Conservation (phyloP, 2,797 vertebrate genomes). For the Lophotriccus pileatus region DNA sequence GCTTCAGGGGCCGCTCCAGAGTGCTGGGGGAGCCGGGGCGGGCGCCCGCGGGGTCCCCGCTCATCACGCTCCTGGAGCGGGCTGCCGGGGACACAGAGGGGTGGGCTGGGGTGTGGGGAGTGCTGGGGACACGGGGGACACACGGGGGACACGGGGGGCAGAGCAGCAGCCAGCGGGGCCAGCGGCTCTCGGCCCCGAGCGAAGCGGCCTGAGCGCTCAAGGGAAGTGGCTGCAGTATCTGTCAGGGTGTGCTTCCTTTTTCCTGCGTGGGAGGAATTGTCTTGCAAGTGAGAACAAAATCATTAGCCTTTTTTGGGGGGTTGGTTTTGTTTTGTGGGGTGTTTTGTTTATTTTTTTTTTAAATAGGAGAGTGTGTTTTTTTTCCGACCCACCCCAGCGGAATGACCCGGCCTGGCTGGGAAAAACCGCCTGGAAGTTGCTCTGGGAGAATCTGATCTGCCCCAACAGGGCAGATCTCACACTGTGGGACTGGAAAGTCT, state of each 20-base stretch:
- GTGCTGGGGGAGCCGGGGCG: conserved; percentile 59
- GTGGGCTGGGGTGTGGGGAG: not conserved
- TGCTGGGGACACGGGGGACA: not conserved
- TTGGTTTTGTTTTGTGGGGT: no score
- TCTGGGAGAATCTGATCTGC: not conserved
- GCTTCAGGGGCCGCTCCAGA: conserved; percentile 86
- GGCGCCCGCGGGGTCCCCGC: conserved; percentile 72
- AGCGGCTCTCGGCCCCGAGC: not conserved
- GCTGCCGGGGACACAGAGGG: conserved; percentile 71
- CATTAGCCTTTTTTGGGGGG: not conserved
- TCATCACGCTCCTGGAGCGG: conserved; percentile 88
- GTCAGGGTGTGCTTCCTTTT: conserved; percentile 77
- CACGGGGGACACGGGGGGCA: not conserved
- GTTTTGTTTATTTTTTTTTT: not conserved
- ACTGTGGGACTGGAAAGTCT: not conserved
- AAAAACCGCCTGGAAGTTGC: not conserved
- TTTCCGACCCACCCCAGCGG: not conserved
- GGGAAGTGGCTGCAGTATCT: conserved; percentile 78
- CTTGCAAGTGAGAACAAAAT: conserved; percentile 60
- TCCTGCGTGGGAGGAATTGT: conserved; percentile 74
- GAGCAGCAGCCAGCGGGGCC: not conserved
- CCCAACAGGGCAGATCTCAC: not conserved
- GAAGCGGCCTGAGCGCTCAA: conserved; percentile 43
- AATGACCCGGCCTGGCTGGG: not conserved
- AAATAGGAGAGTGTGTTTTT: not conserved